These are phyloP conservation scores for Ectemnius cavifrons DNA, from an alignment of 2,888 invertebrate species.

Conservation along the genomic window DNA sequence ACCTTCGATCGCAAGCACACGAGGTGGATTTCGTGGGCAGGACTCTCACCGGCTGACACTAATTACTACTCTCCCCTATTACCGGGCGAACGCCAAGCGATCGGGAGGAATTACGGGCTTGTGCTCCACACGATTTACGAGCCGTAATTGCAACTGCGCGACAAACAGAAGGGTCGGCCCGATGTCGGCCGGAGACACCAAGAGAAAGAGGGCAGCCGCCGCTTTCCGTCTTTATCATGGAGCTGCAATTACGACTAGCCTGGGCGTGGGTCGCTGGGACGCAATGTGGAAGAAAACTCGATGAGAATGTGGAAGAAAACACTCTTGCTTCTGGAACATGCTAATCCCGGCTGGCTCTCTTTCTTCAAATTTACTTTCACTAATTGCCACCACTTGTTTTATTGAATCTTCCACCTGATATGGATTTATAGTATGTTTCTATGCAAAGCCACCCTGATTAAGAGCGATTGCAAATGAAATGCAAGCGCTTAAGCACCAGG, in stretches of 20 bases:
- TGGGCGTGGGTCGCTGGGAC: slow-evolving; percentile 61
- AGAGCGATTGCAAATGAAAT: too few species aligned
- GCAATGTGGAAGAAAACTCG: slow-evolving; percentile 63
- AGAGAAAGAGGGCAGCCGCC: slow-evolving; percentile 19
- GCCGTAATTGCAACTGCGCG: slow-evolving; percentile 63
- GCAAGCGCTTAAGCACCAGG: too few species aligned
- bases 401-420: too few species aligned
- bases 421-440: too few species aligned
- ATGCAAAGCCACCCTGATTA: too few species aligned
- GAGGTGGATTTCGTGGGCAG: not conserved
- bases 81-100: slow-evolving; percentile 39
- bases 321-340: not conserved
- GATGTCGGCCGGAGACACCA: slow-evolving; percentile 9
- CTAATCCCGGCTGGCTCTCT: too few species aligned
- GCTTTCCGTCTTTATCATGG: slow-evolving; percentile 48
- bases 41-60: slow-evolving; percentile 4
- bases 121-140: slow-evolving; percentile 64
- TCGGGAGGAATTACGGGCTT: slow-evolving; percentile 63
- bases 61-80: slow-evolving; percentile 43
- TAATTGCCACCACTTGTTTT: too few species aligned
- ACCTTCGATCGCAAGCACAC: not conserved
- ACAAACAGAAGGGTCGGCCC: slow-evolving; percentile 53
- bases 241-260: slow-evolving; percentile 54
- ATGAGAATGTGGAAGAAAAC: slow-evolving; percentile 27
- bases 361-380: too few species aligned